Percentiles rank a stretch among this genome's conserved stretches.
These are phyloP conservation scores for Acrobasis consociella DNA, from an alignment of 2,888 invertebrate genomes.

Conservation along the genomic window DNA sequence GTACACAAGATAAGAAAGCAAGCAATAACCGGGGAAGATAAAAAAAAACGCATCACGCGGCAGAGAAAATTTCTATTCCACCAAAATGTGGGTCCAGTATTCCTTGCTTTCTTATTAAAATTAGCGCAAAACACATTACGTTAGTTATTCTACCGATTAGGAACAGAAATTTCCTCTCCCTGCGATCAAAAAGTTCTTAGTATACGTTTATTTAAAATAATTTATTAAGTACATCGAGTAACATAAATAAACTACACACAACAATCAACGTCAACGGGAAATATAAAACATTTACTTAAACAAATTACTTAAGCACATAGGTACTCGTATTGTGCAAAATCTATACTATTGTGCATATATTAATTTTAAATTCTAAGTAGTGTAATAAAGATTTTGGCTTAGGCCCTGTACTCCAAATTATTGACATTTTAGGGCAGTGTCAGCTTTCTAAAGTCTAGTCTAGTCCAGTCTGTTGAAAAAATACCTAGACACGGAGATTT, in stretches of 20 bases:
- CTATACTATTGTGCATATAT: conserved; percentile 14
- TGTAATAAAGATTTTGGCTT: neutral
- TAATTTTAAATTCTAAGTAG: conserved; percentile 1
- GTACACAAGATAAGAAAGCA: conserved; percentile 79
- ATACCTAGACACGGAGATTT: conserved; percentile 7
- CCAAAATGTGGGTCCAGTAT: conserved; percentile 46
- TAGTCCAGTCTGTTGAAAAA: conserved; percentile 18
- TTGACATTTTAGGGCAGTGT: conserved; percentile 58
- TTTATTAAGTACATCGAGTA: conserved; percentile 34
- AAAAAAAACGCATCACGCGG: conserved; percentile 63
- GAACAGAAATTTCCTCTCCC: conserved; percentile 81
- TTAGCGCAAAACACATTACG: conserved; percentile 38
- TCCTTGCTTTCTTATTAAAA: conserved; percentile 74
- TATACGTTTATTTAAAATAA: conserved; percentile 36
- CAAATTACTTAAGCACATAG: neutral
- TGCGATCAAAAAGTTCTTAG: conserved; percentile 51
- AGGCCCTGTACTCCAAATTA: conserved; percentile 36
- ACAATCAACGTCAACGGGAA: conserved; percentile 65
- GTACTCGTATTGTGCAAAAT: neutral
- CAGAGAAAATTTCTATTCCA: conserved; percentile 83
- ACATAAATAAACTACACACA: conserved; percentile 42
- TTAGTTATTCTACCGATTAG: conserved; percentile 68
- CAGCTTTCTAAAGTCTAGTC: conserved; percentile 7
- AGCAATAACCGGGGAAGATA: conserved; percentile 60
- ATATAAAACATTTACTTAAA: conserved; percentile 42